Evolutionary conservation across 64 coral and sea anemone species (phyloP).

Genomic region (Acropora tenuis): DNA sequence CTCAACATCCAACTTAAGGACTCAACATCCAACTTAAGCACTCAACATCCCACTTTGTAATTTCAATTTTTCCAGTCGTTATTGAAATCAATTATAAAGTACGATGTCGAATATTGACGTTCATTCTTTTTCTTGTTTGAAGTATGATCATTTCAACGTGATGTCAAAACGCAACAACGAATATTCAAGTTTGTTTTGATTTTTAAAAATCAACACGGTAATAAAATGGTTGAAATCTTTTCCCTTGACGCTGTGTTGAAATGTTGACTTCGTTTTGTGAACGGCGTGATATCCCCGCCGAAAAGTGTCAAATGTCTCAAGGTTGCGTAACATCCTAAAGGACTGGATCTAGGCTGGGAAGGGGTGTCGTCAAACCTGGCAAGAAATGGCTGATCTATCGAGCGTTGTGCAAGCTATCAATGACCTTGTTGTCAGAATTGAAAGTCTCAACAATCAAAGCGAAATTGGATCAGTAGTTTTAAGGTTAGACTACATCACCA

Average conservation of each 20-base stretch:
- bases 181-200: neutral
- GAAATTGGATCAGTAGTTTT: slow-evolving; percentile 31
- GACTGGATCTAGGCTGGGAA: neutral
- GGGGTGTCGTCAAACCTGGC: too few relatives aligned
- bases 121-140: neutral
- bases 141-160: slow-evolving; percentile 11
- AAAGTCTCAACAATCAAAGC: neutral
- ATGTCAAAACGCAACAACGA: slow-evolving; percentile 7
- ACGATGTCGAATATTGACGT: neutral
- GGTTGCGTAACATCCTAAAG: neutral
- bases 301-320: neutral
- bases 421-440: slow-evolving; percentile 40
- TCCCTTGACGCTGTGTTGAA: neutral
- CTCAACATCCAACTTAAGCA: neutral
- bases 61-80: neutral
- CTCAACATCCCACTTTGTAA: neutral
- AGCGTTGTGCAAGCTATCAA: neutral
- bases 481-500: slow-evolving; percentile 35
- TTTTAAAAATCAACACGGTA: slow-evolving; percentile 19
- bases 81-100: neutral
- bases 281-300: neutral
- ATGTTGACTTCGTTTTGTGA: neutral
- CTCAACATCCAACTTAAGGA: neutral
- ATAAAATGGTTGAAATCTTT: neutral
- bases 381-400: neutral